Base-by-base conservation (phyloP, 2,888 invertebrate species). In the Thysanoteuthis rhombus region DNA sequence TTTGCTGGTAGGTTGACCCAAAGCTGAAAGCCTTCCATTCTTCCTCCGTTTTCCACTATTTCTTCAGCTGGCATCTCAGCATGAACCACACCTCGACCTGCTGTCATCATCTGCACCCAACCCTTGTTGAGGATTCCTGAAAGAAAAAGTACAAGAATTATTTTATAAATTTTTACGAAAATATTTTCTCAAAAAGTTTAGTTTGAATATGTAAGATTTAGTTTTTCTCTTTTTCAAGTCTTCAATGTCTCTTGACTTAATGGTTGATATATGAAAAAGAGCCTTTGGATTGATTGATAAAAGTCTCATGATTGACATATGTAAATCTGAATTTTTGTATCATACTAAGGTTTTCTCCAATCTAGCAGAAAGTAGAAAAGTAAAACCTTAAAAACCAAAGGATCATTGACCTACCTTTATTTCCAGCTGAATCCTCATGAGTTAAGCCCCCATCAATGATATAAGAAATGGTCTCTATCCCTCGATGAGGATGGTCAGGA, bases 401-500 rank as follows among this genome's bases (percentile, higher is more conserved):
- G 36, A 10, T 90, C 90, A 38, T n/a, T 32, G 39, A 90, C 10
- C 32, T 39, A 95, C 96, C 96, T 93, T 94, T 95, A 93, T 96
- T 96, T 16, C 96, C 96, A 28, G 95, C 94, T 28, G 96, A 96
- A 94, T 96, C 96, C 93, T 96, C 95, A 94, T 96, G 96, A 45
- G 95, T 95, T 25, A 95, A 94, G 2, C 95, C 95, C 12, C 96
- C 96, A 94, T 96, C 95, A 12, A 96, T 95, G 28, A 96, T 94
- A 93, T 96, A 96, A 16, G 95, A 95, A 91, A 96, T 96, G 25
- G 96, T 96, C 94, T 96, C 96, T 94, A 96, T 96, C 4, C 96
- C 96, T 92, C 96, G 93, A 93, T 96, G 96, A 12, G 96, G 96
- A 94, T 96, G 96, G 94, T 96, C 96, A 6, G 96, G 96, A 40